phyloP scores from a whole-genome alignment of 1,140 invertebrate genomes.

The Hyposmocoma kahamanoa region DNA sequence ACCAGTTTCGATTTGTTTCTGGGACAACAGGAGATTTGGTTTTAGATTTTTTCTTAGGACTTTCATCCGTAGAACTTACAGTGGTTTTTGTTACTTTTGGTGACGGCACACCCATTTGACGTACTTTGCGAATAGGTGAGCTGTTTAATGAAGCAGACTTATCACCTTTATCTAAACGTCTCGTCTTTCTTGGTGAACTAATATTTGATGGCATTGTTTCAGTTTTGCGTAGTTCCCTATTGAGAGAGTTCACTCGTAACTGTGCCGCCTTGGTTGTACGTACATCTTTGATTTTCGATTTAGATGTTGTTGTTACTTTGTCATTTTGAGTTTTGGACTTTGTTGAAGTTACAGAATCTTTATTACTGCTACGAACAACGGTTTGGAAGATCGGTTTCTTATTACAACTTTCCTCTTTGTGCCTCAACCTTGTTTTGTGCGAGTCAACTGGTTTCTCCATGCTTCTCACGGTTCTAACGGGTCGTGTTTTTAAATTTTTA shows the following conservation, averaged over 20 bases:
- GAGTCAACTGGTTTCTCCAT: constrained; percentile 53
- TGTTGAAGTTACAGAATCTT: constrained; percentile 43
- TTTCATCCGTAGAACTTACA: constrained; percentile 51
- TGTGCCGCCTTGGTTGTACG: constrained; percentile 50
- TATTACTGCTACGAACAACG: constrained; percentile 51
- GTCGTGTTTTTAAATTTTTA: constrained; percentile 47
- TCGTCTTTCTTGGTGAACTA: constrained; percentile 60
- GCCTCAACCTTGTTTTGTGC: constrained; percentile 36
- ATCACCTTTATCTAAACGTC: constrained; percentile 64
- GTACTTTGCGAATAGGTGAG: constrained; percentile 65
- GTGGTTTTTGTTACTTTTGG: constrained; percentile 42
- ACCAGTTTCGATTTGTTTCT: constrained; percentile 37
- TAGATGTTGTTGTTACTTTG: constrained; percentile 45
- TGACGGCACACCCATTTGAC: constrained; percentile 55
- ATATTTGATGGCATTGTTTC: constrained; percentile 49
- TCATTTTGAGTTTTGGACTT: constrained; percentile 38
- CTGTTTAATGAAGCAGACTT: constrained; percentile 65
- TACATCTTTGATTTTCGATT: constrained; percentile 38
- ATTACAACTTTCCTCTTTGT: constrained; percentile 34
- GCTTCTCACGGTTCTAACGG: constrained; percentile 49
- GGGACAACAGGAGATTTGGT: constrained; percentile 37
- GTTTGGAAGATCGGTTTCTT: constrained; percentile 67
- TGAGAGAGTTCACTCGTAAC: constrained; percentile 56
- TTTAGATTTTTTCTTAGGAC: constrained; percentile 56
- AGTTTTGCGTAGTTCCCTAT: constrained; percentile 45